Base-by-base conservation (phyloP, 2,797 vertebrate genomes). In the Champsocephalus esox region DNA sequence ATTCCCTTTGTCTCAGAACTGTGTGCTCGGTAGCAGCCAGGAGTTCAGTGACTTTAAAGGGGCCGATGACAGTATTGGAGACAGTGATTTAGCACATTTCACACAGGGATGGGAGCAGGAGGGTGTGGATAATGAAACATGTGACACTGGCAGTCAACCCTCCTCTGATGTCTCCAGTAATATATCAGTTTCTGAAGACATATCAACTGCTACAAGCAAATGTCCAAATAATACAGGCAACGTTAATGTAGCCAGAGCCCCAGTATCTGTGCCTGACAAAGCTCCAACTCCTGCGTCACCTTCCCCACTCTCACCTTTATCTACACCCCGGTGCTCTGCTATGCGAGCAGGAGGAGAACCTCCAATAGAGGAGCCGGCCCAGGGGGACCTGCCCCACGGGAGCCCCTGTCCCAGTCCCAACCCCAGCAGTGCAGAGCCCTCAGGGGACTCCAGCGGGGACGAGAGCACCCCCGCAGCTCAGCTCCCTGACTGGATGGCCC, bases 41-140 rank as follows among this genome's bases (percentile, higher is more conserved):
- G 95, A 96, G 84, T 99, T 99, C 81, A 98, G 96, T 0, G 98
- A 99, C 88, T 99, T 99, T 85, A 98, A 99, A 95, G 96, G 98
- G 0, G 97, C 93, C 0, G 97, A 96, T 5, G 97, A 98, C 12
- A 86, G 73, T 24, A n/a, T 83, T 9, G 81, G 14, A 72, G 96
- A 94, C 6, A 93, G 90, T 50, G 96, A 95, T 69, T 93, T 96
- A 45, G 90, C 94, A 45, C 91, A 90, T 43, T 92, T 95, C 9
- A 89, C 91, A 0, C 92, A 88, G 12, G 77, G 57, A 17, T 92
- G 82, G 1, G 82, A 82, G 77, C 80, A 70, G 43, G 71, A 71
- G 43, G 74, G 57, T 45, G 66, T 71, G 49, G 70, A 76, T n/a
- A 57, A 38, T 12, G 70, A 87, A 74, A 60, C 66, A 17, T 17